Base-by-base conservation (phyloP, 2,888 invertebrate species). In the Trichogramma evanescens region DNA sequence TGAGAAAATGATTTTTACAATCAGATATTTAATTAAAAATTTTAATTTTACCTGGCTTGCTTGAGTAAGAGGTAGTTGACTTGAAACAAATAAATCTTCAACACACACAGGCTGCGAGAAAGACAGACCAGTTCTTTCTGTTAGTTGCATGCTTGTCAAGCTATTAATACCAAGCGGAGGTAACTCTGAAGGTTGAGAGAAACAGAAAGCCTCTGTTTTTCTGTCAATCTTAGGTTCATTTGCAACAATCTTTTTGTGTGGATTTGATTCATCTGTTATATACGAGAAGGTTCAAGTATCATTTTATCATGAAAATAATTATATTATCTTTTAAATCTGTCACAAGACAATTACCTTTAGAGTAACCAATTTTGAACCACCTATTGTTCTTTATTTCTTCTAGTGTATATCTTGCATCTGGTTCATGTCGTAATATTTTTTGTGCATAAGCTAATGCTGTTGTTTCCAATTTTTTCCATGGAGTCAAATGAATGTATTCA, bases 31-130 rank as follows among this genome's bases (percentile, higher is more conserved):
- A 46, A 43, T 26, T 46, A 48, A 9, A 10, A 9, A 46, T 46
- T 6, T 41, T 13, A 58, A 1, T 48, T 45, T 5, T 65, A 75
- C 74, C 69, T 75, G 76, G 65, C 72, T 78, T 43, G 72, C 62
- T 67, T 77, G 76, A 1, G 76, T 72, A 59, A 82, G 81, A 73
- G 84, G 84, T 70, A 86, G 77, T 76, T 90, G 90, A 51, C 88
- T 83, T 68, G 83, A 84, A 10, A 93, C 81, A 70, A 94, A 80
- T 73, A 95, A 81, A 80, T 93, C 88, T 70, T 93, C 93, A 63
- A 90, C 82, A 69, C 87, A 85, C 45, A 87, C 86, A 1, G 95
- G 95, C 78, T 95, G 95, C 42, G 95, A 95, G 82, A 91, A 93
- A 72, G 89, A 87, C 68, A 88, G 83, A 66, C 80, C 79, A 65